Conservation (phyloP, 2,113 vertebrate genomes). For the Ptilonorhynchus violaceus region DNA sequence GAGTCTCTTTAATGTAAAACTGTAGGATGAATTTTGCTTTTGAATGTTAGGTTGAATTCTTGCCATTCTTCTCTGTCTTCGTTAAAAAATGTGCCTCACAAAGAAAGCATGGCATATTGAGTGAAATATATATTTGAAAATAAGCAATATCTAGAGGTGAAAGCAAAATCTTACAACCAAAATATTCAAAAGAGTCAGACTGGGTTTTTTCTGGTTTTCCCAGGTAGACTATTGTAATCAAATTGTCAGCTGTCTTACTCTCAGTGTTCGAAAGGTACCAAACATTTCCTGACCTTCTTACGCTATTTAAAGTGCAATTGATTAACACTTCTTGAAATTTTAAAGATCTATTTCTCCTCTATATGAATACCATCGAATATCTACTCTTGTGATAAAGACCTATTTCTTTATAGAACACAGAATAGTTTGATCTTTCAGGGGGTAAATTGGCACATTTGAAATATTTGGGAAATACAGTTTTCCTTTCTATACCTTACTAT, state of each 20-base stretch:
- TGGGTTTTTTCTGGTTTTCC: not conserved
- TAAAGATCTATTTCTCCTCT: not conserved
- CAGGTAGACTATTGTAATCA: not conserved
- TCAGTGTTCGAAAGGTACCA: not conserved
- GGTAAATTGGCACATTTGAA: not conserved
- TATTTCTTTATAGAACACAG: not conserved
- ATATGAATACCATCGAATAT: not conserved
- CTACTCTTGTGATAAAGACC: not conserved
- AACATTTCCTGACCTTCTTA: not conserved
- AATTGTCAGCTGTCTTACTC: not conserved
- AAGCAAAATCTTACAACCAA: not conserved
- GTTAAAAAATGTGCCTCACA: not conserved
- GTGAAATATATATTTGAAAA: not conserved
- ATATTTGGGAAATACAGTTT: not conserved
- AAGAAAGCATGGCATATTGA: not conserved
- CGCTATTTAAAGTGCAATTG: not conserved
- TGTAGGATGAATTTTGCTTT: not conserved
- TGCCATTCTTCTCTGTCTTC: not conserved
- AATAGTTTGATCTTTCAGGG: not conserved
- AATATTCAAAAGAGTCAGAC: not conserved
- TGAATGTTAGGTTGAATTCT: not conserved
- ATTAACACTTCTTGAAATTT: not conserved
- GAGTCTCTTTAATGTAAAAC: not conserved
- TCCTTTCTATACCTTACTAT: not conserved
- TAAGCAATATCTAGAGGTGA: not conserved